These are phyloP conservation scores for Ginglymostoma cirratum DNA, from an alignment of 2,113 vertebrate species.

Conservation along the genomic window DNA sequence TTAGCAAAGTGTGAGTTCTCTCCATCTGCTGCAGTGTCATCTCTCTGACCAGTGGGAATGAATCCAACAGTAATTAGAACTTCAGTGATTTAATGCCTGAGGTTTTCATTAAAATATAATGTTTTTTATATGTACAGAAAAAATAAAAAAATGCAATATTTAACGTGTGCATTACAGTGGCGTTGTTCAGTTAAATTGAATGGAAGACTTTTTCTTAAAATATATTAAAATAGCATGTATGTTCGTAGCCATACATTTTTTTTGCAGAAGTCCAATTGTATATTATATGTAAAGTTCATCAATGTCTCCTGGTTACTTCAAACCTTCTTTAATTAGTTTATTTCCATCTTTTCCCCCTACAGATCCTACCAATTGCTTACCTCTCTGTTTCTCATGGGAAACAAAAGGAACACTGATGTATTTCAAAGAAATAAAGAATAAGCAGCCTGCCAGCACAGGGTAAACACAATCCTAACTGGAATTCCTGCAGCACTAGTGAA, in stretches of 20 bases:
- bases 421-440: background rate
- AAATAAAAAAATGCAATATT: background rate
- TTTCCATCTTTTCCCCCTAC: background rate
- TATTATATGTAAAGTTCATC: background rate
- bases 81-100: background rate
- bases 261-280: background rate
- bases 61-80: constrained; percentile 20
- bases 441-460: background rate
- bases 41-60: constrained; percentile 7
- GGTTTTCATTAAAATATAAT: constrained; percentile 7
- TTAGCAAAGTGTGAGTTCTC: background rate
- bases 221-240: background rate
- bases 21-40: constrained; percentile 4
- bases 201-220: background rate
- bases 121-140: background rate
- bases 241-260: background rate
- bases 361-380: background rate
- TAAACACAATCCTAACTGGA: background rate
- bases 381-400: background rate
- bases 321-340: background rate
- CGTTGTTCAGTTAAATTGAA: background rate
- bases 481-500: background rate
- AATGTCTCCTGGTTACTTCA: background rate
- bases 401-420: background rate
- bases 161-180: background rate